A percentile compares a stretch with the other conserved stretches of the same genome.
Conservation (phyloP, 2,888 invertebrate species). For the Nomada fucata region DNA sequence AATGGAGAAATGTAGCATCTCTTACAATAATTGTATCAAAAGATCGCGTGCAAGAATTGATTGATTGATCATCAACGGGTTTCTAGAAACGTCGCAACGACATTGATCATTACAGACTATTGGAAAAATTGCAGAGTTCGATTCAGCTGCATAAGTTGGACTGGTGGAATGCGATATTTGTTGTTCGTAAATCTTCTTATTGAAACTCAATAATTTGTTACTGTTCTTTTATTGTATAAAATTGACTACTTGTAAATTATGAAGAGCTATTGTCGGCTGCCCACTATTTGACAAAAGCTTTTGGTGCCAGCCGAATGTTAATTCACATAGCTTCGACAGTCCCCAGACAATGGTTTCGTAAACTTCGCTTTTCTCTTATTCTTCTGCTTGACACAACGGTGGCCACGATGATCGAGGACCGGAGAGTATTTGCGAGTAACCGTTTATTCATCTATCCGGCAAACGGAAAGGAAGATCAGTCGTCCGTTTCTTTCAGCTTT, state of each 20-base stretch:
- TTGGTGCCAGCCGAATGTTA: constrained; percentile 25
- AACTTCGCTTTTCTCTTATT: constrained; percentile 47
- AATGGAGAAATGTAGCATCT: too few species aligned
- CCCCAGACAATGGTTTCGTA: constrained; percentile 39
- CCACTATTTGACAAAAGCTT: constrained; percentile 37
- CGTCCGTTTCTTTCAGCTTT: not conserved
- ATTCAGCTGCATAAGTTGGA: too few species aligned
- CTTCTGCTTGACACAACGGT: constrained; percentile 34
- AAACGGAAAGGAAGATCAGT: constrained; percentile 16
- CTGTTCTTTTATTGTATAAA: too few species aligned
- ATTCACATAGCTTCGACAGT: constrained; percentile 42
- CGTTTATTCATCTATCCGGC: constrained; percentile 40
- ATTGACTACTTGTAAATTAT: too few species aligned
- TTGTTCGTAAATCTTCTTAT: too few species aligned
- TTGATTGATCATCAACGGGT: not conserved
- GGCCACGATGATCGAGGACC: constrained; percentile 56
- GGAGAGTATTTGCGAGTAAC: constrained; percentile 41
- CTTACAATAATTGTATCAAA: not conserved
- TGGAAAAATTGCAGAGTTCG: constrained; percentile 34
- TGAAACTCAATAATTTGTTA: too few species aligned
- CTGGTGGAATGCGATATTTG: too few species aligned
- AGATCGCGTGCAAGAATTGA: constrained; percentile 23
- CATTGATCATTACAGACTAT: too few species aligned
- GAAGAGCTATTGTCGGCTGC: too few species aligned
- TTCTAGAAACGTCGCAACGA: too few species aligned